Conservation (phyloP, 1,140 invertebrate genomes). For the Pogonomyrmex californicus region DNA sequence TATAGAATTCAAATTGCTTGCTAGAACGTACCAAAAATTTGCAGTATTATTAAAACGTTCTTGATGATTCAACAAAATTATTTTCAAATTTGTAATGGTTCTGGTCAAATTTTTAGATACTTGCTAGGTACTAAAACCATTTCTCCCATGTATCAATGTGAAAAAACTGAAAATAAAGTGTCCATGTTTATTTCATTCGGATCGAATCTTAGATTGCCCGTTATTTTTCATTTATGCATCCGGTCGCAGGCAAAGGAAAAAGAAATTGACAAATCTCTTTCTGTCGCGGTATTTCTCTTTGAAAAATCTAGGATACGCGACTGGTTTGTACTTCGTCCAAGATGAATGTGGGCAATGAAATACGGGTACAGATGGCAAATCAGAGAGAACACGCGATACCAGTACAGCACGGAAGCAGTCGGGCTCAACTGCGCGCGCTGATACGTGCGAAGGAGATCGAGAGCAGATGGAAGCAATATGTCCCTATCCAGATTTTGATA, state of each 20-base stretch:
- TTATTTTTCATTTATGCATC: constrained; percentile 13
- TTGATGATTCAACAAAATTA: too few relatives aligned
- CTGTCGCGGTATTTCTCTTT: not conserved
- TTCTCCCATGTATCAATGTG: not conserved
- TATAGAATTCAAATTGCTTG: too few relatives aligned
- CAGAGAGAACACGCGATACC: constrained; percentile 36
- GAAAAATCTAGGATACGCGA: constrained; percentile 44
- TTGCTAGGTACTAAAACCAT: too few relatives aligned
- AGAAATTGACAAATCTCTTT: constrained; percentile 18
- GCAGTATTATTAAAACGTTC: too few relatives aligned
- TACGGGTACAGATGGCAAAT: constrained; percentile 27
- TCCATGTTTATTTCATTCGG: not conserved
- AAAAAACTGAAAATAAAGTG: not conserved
- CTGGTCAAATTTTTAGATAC: too few relatives aligned
- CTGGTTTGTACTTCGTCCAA: not conserved
- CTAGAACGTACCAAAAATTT: too few relatives aligned
- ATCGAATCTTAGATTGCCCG: not conserved
- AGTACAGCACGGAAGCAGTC: constrained; percentile 13
- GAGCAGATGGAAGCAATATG: constrained; percentile 46
- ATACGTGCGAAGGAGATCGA: constrained; percentile 26
- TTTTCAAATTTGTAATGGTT: too few relatives aligned
- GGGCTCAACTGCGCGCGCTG: not conserved
- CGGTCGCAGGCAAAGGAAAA: not conserved
- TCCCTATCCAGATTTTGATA: constrained; percentile 35
- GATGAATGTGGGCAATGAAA: constrained; percentile 47